Conservation (phyloP, 2,888 invertebrate genomes). For the Gandaritis pyraliata region DNA sequence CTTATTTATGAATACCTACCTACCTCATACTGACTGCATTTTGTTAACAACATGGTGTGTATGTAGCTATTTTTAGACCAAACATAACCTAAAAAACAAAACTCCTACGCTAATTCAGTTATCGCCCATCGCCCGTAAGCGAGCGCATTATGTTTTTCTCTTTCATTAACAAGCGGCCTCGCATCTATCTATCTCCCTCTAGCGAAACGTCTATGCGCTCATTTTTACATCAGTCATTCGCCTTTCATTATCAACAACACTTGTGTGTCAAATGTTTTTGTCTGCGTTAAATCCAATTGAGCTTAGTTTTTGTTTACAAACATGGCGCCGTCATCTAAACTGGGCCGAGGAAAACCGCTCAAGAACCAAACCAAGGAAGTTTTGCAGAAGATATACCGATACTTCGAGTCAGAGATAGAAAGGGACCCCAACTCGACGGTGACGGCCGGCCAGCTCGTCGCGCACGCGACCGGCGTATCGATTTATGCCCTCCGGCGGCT, state of each 20-base stretch:
- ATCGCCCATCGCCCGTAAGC: constrained; percentile 24
- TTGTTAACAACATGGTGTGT: constrained; percentile 18
- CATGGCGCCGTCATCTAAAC: constrained; percentile 50
- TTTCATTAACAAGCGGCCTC: constrained; percentile 25
- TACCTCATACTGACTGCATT: not conserved
- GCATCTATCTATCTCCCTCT: constrained; percentile 36
- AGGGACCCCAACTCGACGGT: constrained; percentile 51
- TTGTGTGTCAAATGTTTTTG: constrained; percentile 48
- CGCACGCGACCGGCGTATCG: constrained; percentile 52
- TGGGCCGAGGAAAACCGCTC: constrained; percentile 50
- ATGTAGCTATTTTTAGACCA: constrained; percentile 27
- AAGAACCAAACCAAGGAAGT: constrained; percentile 53
- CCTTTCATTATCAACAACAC: constrained; percentile 51
- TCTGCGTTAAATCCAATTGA: constrained; percentile 36
- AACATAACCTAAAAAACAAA: constrained; percentile 38
- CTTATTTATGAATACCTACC: not conserved
- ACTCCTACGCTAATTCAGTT: constrained; percentile 33
- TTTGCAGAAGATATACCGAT: constrained; percentile 49
- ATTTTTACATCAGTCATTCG: constrained; percentile 49
- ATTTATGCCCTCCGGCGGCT: constrained; percentile 48
- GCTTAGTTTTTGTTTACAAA: constrained; percentile 42
- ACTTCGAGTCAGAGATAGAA: constrained; percentile 50
- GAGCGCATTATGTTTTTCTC: constrained; percentile 34
- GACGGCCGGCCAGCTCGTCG: constrained; percentile 50
- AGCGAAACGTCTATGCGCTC: constrained; percentile 31